Conservation (phyloP, 2,888 invertebrate genomes). For the Stegophylla sp. region DNA sequence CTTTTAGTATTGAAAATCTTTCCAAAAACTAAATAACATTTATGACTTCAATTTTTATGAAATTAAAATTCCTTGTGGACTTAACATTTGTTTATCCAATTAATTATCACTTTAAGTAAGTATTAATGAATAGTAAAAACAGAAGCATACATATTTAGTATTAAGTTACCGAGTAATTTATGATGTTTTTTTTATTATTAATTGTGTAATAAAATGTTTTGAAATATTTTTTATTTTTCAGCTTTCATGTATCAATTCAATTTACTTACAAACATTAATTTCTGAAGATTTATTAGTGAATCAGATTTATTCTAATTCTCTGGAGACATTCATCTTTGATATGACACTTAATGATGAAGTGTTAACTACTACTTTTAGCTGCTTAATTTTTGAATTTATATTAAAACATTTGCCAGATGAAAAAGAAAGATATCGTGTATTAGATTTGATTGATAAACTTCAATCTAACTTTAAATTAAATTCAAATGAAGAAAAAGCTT, state of each 20-base stretch:
- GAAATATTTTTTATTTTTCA: constrained; percentile 20
- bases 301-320: constrained; percentile 23
- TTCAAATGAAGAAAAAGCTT: constrained; percentile 1
- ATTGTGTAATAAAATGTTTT: background rate
- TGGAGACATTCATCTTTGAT: constrained; percentile 29
- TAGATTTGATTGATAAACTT: constrained; percentile 26
- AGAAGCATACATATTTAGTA: too few species aligned
- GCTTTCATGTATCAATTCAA: constrained; percentile 34
- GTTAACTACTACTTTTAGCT: constrained; percentile 26
- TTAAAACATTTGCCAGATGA: constrained; percentile 22
- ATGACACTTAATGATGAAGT: constrained; percentile 30
- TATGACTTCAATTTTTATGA: too few species aligned
- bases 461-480: constrained; percentile 29
- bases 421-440: constrained; percentile 2
- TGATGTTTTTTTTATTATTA: too few species aligned
- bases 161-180: too few species aligned
- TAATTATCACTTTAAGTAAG: too few species aligned
- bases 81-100: too few species aligned
- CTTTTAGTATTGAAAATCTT: too few species aligned
- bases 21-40: too few species aligned
- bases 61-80: too few species aligned
- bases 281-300: background rate
- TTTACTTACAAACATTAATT: constrained; percentile 15
- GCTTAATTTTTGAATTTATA: constrained; percentile 47
- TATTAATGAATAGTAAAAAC: background rate